These are phyloP conservation scores for Spisula solida DNA, from an alignment of 2,888 invertebrate genomes.

Conservation along the genomic window DNA sequence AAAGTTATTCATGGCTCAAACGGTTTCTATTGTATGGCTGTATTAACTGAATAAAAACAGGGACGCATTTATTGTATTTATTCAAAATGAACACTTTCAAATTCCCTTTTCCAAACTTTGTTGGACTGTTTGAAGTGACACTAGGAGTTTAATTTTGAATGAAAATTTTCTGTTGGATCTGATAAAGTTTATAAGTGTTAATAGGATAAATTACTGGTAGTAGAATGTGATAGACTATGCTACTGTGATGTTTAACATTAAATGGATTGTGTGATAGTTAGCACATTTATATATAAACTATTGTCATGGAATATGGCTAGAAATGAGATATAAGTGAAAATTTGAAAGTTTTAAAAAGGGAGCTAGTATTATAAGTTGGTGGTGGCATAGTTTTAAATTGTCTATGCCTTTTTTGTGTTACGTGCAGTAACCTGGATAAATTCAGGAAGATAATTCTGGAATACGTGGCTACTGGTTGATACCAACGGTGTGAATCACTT, in stretches of 20 bases:
- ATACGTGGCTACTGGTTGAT: too few species aligned
- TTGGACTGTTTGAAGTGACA: constrained; percentile 39
- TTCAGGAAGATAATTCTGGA: neutral
- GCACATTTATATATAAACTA: neutral
- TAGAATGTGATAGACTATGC: neutral
- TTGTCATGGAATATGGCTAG: neutral
- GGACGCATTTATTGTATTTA: constrained; percentile 35
- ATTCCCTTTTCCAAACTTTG: neutral
- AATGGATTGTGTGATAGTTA: neutral
- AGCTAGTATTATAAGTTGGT: neutral
- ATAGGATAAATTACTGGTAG: neutral
- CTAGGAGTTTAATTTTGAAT: constrained; percentile 31
- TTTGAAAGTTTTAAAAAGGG: neutral
- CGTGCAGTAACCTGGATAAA: neutral
- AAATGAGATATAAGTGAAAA: neutral
- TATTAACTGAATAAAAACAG: neutral
- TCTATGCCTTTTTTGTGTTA: neutral
- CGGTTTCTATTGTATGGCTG: constrained; percentile 7
- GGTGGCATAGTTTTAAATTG: neutral
- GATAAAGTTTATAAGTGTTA: constrained; percentile 18
- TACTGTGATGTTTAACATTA: neutral
- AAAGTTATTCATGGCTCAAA: constrained; percentile 34
- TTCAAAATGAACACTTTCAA: constrained; percentile 43
- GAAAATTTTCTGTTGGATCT: constrained; percentile 24
- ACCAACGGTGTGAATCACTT: too few species aligned